phyloP scores from a whole-genome alignment of 1,140 invertebrate genomes.

The Danaus plexippus region DNA sequence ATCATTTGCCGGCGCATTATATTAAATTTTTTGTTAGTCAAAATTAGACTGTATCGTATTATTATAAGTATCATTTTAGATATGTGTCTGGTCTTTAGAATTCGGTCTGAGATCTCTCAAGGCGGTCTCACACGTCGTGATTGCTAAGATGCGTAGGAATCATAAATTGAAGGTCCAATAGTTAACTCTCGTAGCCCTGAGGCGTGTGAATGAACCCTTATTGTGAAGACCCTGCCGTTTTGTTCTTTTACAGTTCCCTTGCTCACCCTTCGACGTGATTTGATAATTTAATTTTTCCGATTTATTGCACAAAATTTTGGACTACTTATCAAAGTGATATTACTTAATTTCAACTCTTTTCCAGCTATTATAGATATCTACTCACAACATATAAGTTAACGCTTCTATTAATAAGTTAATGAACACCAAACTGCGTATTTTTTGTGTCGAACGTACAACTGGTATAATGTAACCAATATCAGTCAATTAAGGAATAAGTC shows the following conservation, averaged over 20 bases:
- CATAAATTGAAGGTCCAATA: conserved; percentile 54
- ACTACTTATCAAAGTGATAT: no score
- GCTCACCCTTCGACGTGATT: conserved; percentile 33
- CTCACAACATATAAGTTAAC: no score
- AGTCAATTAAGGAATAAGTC: conserved; percentile 3
- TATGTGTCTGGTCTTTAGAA: conserved; percentile 10
- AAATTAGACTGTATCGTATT: conserved; percentile 20
- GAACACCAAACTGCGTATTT: no score
- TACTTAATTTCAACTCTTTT: no score
- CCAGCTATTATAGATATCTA: no score
- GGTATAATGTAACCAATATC: no score
- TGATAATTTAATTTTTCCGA: conserved; percentile 26
- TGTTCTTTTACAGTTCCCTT: conserved; percentile 16
- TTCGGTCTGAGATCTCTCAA: conserved; percentile 25
- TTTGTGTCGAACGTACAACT: no score
- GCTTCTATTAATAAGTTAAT: no score
- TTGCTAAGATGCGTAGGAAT: conserved; percentile 39
- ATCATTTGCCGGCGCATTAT: conserved; percentile 25
- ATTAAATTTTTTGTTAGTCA: conserved; percentile 8
- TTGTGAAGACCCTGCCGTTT: conserved; percentile 17
- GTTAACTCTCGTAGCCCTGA: conserved; percentile 42
- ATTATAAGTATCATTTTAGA: conserved; percentile 2
- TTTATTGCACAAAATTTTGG: conserved; percentile 10
- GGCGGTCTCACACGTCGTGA: conserved; percentile 57
- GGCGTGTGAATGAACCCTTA: conserved; percentile 47